Percentiles rank a stretch among this genome's conserved stretches.
Evolutionary conservation across 2,888 invertebrate genomes (phyloP).

Genomic region (Melanostoma mellinum): DNA sequence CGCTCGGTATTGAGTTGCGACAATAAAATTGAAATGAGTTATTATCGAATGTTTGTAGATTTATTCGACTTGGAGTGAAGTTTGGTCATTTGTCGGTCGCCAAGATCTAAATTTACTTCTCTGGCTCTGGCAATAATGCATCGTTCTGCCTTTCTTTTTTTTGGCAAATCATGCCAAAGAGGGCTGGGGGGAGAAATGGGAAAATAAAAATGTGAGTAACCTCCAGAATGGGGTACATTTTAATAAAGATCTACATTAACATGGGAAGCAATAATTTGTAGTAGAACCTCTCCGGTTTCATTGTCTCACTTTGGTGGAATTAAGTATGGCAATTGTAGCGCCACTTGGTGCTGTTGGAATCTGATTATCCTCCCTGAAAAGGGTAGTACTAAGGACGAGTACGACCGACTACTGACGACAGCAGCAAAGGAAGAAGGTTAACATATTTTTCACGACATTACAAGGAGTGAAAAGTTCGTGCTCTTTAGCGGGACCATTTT

Average conservation of each 20-base stretch:
- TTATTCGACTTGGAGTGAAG: conserved; percentile 72
- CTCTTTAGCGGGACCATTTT: conserved; percentile 40
- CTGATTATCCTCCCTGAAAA: conserved; percentile 30
- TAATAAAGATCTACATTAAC: conserved; percentile 34
- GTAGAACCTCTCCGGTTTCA: conserved; percentile 47
- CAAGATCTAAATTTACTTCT: conserved; percentile 66
- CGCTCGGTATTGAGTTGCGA: conserved; percentile 68
- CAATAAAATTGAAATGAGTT: conserved; percentile 72
- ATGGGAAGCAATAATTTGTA: conserved; percentile 62
- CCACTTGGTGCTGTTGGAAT: conserved; percentile 62
- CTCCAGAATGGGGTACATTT: conserved; percentile 46
- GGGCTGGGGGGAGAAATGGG: background rate
- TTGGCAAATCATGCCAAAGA: conserved; percentile 17
- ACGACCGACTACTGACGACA: background rate
- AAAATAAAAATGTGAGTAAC: conserved; percentile 6
- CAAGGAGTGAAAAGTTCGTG: conserved; percentile 64
- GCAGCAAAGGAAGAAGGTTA: conserved; percentile 40
- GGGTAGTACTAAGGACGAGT: background rate
- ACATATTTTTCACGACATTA: conserved; percentile 56
- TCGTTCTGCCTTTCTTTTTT: conserved; percentile 20
- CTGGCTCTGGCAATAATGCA: conserved; percentile 39
- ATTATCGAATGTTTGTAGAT: conserved; percentile 65
- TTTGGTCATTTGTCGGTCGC: conserved; percentile 71
- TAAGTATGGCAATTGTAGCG: conserved; percentile 49
- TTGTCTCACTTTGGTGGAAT: conserved; percentile 58